phyloP scores from a whole-genome alignment of 2,113 vertebrate species.

The Rana temporaria region DNA sequence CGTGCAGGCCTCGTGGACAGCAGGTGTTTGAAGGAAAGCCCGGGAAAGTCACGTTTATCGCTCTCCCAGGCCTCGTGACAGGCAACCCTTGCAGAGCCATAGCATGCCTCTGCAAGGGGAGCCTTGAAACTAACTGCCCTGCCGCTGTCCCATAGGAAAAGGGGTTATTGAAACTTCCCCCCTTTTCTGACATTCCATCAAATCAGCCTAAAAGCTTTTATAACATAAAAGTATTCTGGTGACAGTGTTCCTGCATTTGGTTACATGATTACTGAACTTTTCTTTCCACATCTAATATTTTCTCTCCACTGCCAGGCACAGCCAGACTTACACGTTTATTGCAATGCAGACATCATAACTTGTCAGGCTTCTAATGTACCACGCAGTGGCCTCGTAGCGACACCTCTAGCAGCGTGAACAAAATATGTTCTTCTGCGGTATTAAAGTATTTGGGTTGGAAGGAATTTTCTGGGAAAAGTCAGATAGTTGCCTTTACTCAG shows the following conservation, averaged over 20 bases:
- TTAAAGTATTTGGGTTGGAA: constrained; percentile 4
- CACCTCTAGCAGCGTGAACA: constrained; percentile 2
- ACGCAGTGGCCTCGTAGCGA: constrained; percentile 21
- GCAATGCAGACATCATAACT: constrained; percentile 39
- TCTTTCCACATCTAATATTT: constrained; percentile 4
- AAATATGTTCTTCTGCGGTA: constrained; percentile 14
- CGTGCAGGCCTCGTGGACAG: too few relatives aligned
- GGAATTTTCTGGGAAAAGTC: not conserved
- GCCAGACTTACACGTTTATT: constrained; percentile 37
- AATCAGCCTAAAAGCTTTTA: not conserved
- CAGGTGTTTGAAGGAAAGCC: too few relatives aligned
- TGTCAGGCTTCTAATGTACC: constrained; percentile 24
- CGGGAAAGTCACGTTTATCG: too few relatives aligned
- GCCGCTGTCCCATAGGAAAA: too few relatives aligned
- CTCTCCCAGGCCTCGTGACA: too few relatives aligned
- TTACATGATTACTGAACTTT: constrained; percentile 26
- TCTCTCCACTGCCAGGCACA: not conserved
- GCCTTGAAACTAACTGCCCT: too few relatives aligned
- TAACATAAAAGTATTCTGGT: not conserved
- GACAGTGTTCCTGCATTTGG: not conserved
- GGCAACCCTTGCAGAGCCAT: too few relatives aligned
- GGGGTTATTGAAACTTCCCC: too few relatives aligned
- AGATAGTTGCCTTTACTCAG: constrained; percentile 2
- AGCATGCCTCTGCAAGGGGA: too few relatives aligned
- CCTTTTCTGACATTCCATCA: too few relatives aligned